Evolutionary conservation across 1,140 invertebrate species (phyloP), one percentile per base, ranked within the genome.

Genomic region (Leptopilina boulardi): DNA sequence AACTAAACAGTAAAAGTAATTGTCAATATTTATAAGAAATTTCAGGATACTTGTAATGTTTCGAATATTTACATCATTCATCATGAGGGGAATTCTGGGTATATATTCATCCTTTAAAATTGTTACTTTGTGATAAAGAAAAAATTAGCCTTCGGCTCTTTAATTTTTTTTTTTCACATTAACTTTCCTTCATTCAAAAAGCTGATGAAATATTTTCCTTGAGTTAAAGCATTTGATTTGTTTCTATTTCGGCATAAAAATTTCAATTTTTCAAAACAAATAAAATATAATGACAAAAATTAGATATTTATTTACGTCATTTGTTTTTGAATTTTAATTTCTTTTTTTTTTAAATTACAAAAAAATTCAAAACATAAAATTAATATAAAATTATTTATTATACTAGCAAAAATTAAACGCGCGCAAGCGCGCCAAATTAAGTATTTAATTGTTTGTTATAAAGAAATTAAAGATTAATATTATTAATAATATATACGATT

Each of bases 181-280:
- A 6, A 30, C 59, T 66, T 26, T 66, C 23, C 15, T 26, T n/a
- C 23, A 9, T 59, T 23, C 2, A 11, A 44, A 13, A 59, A 30
- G 59, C 59, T 66, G 59, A 66, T 66, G 59, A 66, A 66, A 66
- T 66, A 30, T 66, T 15, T 23, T 34, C 8, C 59, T 66, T 66
- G 13, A 23, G 23, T 66, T 66, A n/a, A 66, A 66, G 13, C 59
- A 66, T 11, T 30, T 30, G 59, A 26, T 66, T 30, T 23, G 54
- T 11, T 26, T 59, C 5, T 8, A 56, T 3, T 56, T 56, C 13
- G 47, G 11, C 1, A 11, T 0, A 21, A 19, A 9, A 56, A 23
- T 38, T 38, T 38, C 9, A 4, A 9, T 38, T 38, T 4, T 4
- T 54, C 15, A 4, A 18, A 4, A 54, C 19, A n/a, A n/a, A n/a